A percentile compares a stretch with the other conserved stretches of the same genome.
Conservation (phyloP, 2,797 vertebrate genomes). For the Nothura maculosa region DNA sequence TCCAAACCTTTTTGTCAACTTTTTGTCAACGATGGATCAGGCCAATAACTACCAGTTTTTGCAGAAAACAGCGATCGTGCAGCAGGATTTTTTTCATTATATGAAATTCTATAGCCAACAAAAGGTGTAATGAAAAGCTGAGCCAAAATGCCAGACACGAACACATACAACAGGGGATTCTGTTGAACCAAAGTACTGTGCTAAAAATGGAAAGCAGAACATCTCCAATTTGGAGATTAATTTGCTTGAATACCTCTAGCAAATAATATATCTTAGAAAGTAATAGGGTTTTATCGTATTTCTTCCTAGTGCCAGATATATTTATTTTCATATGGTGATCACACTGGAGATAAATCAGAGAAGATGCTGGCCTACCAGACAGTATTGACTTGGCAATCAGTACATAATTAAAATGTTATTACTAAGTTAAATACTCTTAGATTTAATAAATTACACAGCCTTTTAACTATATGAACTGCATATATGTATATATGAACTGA, state of each 20-base stretch:
- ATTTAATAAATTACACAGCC: not conserved
- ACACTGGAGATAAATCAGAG: not conserved
- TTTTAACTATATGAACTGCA: rapidly evolving
- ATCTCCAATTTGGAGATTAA: not conserved
- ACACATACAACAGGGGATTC: not conserved
- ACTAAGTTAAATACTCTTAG: not conserved
- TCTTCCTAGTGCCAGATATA: not conserved
- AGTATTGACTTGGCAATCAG: not conserved
- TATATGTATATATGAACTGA: rapidly evolving
- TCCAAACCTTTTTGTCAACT: not conserved
- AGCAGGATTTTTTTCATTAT: not conserved
- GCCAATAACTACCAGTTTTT: not conserved
- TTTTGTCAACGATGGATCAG: not conserved
- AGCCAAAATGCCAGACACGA: not conserved
- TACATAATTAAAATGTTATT: not conserved
- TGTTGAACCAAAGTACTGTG: not conserved
- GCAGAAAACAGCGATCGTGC: not conserved
- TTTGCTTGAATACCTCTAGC: not conserved
- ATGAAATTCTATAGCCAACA: not conserved
- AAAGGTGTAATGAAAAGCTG: not conserved
- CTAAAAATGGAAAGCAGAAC: not conserved
- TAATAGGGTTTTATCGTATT: not conserved
- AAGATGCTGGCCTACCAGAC: not conserved
- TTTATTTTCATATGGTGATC: not conserved
- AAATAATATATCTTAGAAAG: not conserved